These are phyloP conservation scores for Flexamia atlantica DNA, from an alignment of 2,888 invertebrate genomes.

Conservation along the genomic window DNA sequence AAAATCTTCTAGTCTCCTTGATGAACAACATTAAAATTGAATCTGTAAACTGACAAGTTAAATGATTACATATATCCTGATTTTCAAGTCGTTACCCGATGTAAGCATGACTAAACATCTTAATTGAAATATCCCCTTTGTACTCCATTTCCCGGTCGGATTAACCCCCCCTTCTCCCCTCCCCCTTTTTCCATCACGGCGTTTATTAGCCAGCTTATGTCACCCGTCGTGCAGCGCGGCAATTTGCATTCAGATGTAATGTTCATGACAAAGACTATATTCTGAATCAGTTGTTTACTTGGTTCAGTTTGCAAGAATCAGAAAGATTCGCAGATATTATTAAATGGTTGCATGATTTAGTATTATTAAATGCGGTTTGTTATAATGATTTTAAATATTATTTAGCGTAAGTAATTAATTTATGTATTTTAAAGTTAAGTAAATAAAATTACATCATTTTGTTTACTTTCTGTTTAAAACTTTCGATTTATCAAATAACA, in stretches of 20 bases:
- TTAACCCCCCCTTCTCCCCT: background rate
- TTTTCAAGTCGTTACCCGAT: background rate
- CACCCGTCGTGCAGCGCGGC: background rate
- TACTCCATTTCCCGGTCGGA: background rate
- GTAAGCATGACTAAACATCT: background rate
- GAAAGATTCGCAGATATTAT: background rate
- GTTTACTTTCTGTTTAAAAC: too few relatives aligned
- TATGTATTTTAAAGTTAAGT: too few relatives aligned
- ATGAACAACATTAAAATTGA: too few relatives aligned
- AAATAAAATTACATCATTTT: too few relatives aligned
- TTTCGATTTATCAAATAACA: too few relatives aligned
- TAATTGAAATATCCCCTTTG: constrained; percentile 9
- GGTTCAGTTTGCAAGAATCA: background rate
- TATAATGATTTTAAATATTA: background rate
- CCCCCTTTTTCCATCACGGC: background rate
- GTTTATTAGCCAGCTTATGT: constrained; percentile 15
- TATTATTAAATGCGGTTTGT: background rate
- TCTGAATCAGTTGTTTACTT: background rate
- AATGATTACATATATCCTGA: background rate
- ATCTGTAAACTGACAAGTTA: too few relatives aligned
- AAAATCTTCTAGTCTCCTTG: too few relatives aligned
- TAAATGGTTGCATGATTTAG: background rate
- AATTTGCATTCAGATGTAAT: constrained; percentile 16
- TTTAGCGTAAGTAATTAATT: too few relatives aligned
- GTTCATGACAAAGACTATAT: background rate